Evolutionary conservation across 2,113 vertebrate genomes (phyloP).

Genomic region (Desmodus rotundus): DNA sequence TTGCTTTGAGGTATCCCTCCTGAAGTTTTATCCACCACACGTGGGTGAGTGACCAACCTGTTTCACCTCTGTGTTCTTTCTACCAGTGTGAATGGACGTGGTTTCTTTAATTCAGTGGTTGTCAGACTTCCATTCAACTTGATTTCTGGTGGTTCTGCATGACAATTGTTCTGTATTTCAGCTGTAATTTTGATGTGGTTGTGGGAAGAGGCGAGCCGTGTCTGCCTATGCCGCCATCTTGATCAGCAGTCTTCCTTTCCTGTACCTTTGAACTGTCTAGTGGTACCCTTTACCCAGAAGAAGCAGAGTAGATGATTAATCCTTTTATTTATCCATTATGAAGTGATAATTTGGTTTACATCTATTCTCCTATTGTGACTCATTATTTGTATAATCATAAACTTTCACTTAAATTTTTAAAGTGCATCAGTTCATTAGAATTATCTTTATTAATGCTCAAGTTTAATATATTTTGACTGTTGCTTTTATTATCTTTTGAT

Average conservation of each 20-base stretch:
- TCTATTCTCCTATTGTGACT: not conserved
- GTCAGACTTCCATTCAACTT: too few relatives aligned
- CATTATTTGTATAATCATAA: not conserved
- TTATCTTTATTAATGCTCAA: not conserved
- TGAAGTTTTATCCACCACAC: too few relatives aligned
- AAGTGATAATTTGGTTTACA: slow-evolving; percentile 1
- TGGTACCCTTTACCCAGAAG: not conserved
- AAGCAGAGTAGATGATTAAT: not conserved
- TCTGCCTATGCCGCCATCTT: too few relatives aligned
- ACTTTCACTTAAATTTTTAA: not conserved
- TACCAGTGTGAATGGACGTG: too few relatives aligned
- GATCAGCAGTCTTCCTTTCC: not conserved
- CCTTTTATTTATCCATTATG: not conserved
- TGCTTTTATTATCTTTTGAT: not conserved
- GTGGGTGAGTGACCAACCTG: too few relatives aligned
- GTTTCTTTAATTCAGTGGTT: too few relatives aligned
- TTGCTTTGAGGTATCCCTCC: too few relatives aligned
- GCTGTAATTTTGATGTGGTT: too few relatives aligned
- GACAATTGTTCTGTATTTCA: too few relatives aligned
- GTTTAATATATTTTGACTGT: not conserved
- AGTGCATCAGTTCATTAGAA: not conserved
- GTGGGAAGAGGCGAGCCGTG: too few relatives aligned
- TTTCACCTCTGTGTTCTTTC: too few relatives aligned
- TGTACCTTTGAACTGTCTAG: not conserved
- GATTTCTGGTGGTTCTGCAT: too few relatives aligned